Conservation (phyloP, 2,797 vertebrate species). For the Botia kubotai region DNA sequence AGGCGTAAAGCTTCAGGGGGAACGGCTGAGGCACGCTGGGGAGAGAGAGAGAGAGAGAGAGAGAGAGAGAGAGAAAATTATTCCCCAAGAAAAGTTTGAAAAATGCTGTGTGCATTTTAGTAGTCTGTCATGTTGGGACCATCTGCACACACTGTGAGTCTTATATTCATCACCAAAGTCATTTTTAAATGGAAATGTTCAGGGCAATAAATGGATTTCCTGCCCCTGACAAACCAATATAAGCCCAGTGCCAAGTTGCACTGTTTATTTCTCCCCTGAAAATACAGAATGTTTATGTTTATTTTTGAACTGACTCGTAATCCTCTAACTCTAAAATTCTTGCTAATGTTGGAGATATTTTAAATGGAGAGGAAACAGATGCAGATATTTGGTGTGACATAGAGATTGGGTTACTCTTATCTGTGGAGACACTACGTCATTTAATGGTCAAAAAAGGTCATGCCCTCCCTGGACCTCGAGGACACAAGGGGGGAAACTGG, state of each 20-base stretch:
- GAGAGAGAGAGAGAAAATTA: conserved; percentile 30
- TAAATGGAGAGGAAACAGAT: neutral
- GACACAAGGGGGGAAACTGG: neutral
- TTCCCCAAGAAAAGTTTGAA: conserved; percentile 44
- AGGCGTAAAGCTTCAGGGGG: conserved; percentile 47
- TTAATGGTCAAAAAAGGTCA: neutral
- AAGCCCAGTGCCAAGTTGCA: conserved; percentile 12
- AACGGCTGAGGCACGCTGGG: conserved; percentile 4
- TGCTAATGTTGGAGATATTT: neutral
- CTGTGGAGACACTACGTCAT: neutral
- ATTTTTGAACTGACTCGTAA: conserved; percentile 18
- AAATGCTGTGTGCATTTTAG: conserved; percentile 47
- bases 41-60: conserved; percentile 13
- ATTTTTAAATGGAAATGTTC: conserved; percentile 55
- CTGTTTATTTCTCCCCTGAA: conserved; percentile 29
- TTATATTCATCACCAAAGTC: conserved; percentile 42
- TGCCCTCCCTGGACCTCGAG: neutral
- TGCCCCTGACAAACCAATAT: conserved; percentile 48
- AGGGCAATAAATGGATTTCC: conserved; percentile 49
- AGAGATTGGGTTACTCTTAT: neutral
- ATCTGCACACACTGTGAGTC: conserved; percentile 41
- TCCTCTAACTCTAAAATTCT: neutral
- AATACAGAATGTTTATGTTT: conserved; percentile 13
- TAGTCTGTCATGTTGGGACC: conserved; percentile 37
- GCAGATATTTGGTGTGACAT: neutral